Base-by-base conservation (phyloP, 2,888 invertebrate species). In the Oscheius sp. region DNA sequence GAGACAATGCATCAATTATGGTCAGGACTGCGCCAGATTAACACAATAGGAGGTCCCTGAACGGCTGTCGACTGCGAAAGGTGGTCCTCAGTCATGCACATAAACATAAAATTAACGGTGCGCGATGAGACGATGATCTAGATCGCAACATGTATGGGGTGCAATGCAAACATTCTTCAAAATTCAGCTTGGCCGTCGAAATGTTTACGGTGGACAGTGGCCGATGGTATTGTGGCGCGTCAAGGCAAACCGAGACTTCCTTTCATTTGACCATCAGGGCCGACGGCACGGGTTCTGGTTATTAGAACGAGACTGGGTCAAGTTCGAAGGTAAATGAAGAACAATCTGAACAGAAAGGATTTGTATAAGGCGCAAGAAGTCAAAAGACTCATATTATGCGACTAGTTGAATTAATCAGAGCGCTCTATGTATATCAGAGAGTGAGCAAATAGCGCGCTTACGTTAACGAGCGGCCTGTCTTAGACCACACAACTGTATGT, bases 181-280 rank as follows among this genome's bases (percentile, higher is more conserved):
- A 62, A 62, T 62, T 62, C 62, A 62, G 28, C 33, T 59, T 32
- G 62, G 47, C 30, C 45, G 14, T 14, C 8, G 32, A 47, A 33
- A 62, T 62, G 62, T 62, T 62, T 62, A 62, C 62, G 24, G 49
- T 17, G 62, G 47, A 17, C 57, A 44, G 41, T 59, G 41, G 26
- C 59, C 59, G 26, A n/a, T 24, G 47, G 62, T 62, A 62, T 62
- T 62, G 62, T 32, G 47, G 59, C 33, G 45, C 62, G 62, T 62
- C 62, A 62, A 62, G 62, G 62, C 62, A 62, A 62, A 62, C 62
- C 62, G 47, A 62, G 62, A 62, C 62, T 62, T 62, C 61, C 61
- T 45, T 61, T 61, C 62, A 45, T 47, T 62, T 45, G 47, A 32
- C 62, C 62, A 62, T 62, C 47, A n/a, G 51, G 33, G 20, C 36